Percentiles rank a stretch among this genome's conserved stretches.
Conservation (phyloP, 2,888 invertebrate species). For the Listrodromus nycthemerus region DNA sequence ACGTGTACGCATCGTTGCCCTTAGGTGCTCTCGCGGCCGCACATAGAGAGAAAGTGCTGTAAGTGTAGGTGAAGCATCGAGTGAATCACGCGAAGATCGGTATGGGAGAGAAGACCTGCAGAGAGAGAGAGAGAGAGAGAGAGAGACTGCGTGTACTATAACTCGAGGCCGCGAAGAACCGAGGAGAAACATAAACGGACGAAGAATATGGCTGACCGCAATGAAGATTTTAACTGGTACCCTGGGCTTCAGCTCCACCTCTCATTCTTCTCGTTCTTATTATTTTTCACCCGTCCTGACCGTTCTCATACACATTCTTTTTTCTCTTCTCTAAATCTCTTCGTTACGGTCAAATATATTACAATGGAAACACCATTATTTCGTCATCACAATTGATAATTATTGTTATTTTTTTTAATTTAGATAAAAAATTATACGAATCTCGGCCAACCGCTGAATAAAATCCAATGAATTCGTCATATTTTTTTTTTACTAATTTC, state of each 20-base stretch:
- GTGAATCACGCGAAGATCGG: constrained; percentile 64
- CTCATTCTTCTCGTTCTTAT: constrained; percentile 62
- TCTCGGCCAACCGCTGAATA: neutral
- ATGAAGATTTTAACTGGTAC: constrained; percentile 83
- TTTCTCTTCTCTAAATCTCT: constrained; percentile 32
- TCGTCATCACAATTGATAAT: neutral
- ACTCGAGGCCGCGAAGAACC: constrained; percentile 67
- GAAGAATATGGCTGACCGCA: constrained; percentile 82
- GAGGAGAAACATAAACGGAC: constrained; percentile 71
- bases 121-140: neutral
- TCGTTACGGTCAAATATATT: constrained; percentile 20
- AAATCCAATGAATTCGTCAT: neutral
- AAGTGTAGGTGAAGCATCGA: constrained; percentile 65
- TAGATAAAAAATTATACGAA: neutral
- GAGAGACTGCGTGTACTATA: constrained; percentile 46
- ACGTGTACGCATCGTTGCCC: constrained; percentile 80
- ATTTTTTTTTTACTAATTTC: neutral
- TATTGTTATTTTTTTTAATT: neutral
- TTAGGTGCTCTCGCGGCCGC: constrained; percentile 72
- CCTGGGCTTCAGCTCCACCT: constrained; percentile 71
- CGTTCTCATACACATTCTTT: constrained; percentile 40
- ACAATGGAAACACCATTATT: neutral
- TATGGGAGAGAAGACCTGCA: constrained; percentile 42
- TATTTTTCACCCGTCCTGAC: constrained; percentile 41
- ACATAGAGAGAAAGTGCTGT: constrained; percentile 54